phyloP scores from a whole-genome alignment of 2,888 invertebrate genomes.

The Sipha maydis region DNA sequence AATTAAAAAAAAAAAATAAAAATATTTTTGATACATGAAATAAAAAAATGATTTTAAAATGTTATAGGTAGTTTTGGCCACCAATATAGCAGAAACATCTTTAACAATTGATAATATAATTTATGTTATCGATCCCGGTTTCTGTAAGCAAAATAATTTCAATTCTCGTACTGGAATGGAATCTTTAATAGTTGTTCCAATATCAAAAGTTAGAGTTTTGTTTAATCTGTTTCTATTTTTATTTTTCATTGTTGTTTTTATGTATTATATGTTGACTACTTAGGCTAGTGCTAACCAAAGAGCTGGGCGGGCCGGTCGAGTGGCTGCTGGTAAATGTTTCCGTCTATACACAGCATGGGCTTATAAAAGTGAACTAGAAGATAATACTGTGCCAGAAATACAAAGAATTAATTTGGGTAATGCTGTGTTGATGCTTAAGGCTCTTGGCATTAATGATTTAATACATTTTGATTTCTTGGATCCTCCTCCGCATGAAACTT shows the following conservation, averaged over 20 bases:
- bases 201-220: slow-evolving; percentile 77
- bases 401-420: slow-evolving; percentile 95
- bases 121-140: slow-evolving; percentile 99
- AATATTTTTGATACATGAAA: not conserved
- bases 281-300: slow-evolving; percentile 94
- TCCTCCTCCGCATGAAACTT: slow-evolving; percentile 94
- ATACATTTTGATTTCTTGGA: slow-evolving; percentile 99
- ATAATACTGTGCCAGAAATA: slow-evolving; percentile 97
- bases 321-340: slow-evolving; percentile 98
- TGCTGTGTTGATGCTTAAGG: slow-evolving; percentile 95
- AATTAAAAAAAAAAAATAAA: slow-evolving; percentile 30
- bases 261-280: slow-evolving; percentile 26
- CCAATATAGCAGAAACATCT: slow-evolving; percentile 99
- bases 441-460: slow-evolving; percentile 95
- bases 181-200: slow-evolving; percentile 96
- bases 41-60: slow-evolving; percentile 1
- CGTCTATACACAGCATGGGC: slow-evolving; percentile 98
- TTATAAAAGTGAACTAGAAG: slow-evolving; percentile 97
- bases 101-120: slow-evolving; percentile 98
- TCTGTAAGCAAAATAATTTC: slow-evolving; percentile 98
- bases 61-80: slow-evolving; percentile 86
- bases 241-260: not conserved
- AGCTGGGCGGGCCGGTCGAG: slow-evolving; percentile 94
- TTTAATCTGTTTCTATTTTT: not conserved
- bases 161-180: slow-evolving; percentile 99